Evolutionary conservation across 2,888 invertebrate genomes (phyloP), one percentile per base, ranked within the genome.

Genomic region (Axea sp.): DNA sequence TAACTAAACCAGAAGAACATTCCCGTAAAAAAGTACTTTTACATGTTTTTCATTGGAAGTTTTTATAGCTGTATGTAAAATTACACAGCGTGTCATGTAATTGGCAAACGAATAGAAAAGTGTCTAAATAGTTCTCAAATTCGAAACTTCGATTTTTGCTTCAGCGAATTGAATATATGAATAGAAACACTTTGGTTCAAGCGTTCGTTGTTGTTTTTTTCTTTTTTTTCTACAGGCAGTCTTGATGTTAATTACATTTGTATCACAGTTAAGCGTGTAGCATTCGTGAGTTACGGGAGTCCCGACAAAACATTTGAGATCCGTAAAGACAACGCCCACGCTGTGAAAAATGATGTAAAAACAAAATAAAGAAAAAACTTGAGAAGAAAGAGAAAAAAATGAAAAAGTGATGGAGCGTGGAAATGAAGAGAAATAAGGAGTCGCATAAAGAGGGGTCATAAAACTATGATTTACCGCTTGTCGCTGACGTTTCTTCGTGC

Each of bases 391-490:
- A 83, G 79, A 9, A 33, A 9, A 31, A 6, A 9, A 45, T 1
- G 15, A 33, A 33, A 12, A 14, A 53, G 31, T 24, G 80, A 28
- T 31, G 8, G n/a, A 43, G 31, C 31, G 31, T 24, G 35, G 22
- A 39, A 45, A 77, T 73, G 77, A 65, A 69, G 73, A 76, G 73
- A 76, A 73, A 76, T 9, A 22, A 76, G 76, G 78, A 76, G 71
- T 3, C 81, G 78, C 81, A 79, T 81, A 83, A 83, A 84, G 79
- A 81, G 79, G n/a, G 79, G 80, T 79, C 84, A 81, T 84, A 85
- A 85, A 86, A 83, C 84, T 86, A 85, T 86, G 86, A 86, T 86
- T 85, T 86, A 85, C 83, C 80, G 84, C 86, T 82, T 83, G 86
- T 86, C 85, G 83, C 82, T 84, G 84, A 45, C 51, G 45, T 55